These are phyloP conservation scores for Theonella swinhoei DNA, from an alignment of 37 sponge, comb jelly and placozoan species.

Conservation along the genomic window DNA sequence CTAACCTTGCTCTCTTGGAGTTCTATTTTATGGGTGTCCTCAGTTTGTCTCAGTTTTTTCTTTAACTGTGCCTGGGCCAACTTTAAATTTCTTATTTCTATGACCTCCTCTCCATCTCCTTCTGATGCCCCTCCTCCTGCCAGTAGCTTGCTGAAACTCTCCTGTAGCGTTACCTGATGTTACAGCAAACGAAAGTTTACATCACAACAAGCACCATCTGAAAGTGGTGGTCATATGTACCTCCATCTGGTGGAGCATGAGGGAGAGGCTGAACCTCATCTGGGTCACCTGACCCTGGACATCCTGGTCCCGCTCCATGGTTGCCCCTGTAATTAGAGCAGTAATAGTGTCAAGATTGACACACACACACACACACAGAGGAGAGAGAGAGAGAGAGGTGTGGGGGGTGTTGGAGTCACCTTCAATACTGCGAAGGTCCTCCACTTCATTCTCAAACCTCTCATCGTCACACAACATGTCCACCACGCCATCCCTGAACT, in stretches of 20 bases:
- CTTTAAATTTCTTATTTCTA: slow-evolving; percentile 6
- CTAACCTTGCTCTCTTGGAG: slow-evolving; percentile 25
- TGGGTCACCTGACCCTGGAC: slow-evolving; percentile 65
- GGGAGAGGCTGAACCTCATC: slow-evolving; percentile 60
- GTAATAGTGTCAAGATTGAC: background rate
- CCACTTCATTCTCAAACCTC: background rate
- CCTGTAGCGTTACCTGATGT: background rate
- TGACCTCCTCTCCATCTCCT: background rate
- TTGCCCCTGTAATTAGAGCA: background rate
- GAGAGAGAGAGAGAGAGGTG: slow-evolving; percentile 25
- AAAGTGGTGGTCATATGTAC: background rate
- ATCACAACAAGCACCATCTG: slow-evolving; percentile 23
- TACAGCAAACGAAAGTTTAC: background rate
- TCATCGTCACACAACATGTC: slow-evolving; percentile 12
- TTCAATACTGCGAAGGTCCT: background rate
- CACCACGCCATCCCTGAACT: slow-evolving; percentile 53
- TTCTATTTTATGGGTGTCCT: slow-evolving; percentile 43
- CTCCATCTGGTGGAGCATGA: slow-evolving; percentile 57
- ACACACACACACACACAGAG: too few relatives aligned
- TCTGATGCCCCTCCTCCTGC: background rate
- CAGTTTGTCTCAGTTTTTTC: slow-evolving; percentile 7
- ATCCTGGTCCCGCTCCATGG: background rate
- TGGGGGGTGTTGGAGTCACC: background rate
- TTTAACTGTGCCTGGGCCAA: slow-evolving; percentile 2
- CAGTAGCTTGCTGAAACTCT: background rate